Evolutionary conservation across 2,888 invertebrate species (phyloP).

Genomic region (Adela reaumurella): DNA sequence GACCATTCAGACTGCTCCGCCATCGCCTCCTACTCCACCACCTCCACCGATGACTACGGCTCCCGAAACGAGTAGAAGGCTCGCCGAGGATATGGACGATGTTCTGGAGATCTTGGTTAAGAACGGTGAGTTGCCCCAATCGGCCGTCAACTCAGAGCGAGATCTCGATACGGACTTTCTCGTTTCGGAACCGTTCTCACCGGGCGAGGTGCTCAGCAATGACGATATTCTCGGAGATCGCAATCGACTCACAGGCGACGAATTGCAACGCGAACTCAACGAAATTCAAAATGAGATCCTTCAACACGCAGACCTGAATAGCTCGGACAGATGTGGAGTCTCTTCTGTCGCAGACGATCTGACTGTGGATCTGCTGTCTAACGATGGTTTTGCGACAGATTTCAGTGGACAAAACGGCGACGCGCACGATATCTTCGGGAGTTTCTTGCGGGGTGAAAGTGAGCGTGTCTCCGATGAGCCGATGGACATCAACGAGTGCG

Average conservation of each 20-base stretch:
- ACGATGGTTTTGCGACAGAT: slow-evolving; percentile 31
- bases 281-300: slow-evolving; percentile 47
- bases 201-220: slow-evolving; percentile 24
- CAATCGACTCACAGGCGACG: slow-evolving; percentile 35
- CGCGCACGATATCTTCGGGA: slow-evolving; percentile 39
- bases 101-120: slow-evolving; percentile 91
- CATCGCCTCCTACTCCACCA: slow-evolving; percentile 27
- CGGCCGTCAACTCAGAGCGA: slow-evolving; percentile 60
- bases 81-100: slow-evolving; percentile 83
- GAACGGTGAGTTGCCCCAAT: slow-evolving; percentile 87
- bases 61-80: slow-evolving; percentile 26
- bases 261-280: slow-evolving; percentile 38
- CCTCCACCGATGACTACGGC: slow-evolving; percentile 16
- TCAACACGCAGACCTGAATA: slow-evolving; percentile 34
- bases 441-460: slow-evolving; percentile 29
- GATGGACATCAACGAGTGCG: slow-evolving; percentile 38
- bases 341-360: slow-evolving; percentile 25
- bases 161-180: slow-evolving; percentile 21
- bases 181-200: slow-evolving; percentile 24
- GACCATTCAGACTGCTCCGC: too few species aligned
- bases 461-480: slow-evolving; percentile 25
- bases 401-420: slow-evolving; percentile 28
- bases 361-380: slow-evolving; percentile 25
- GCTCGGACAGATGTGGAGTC: slow-evolving; percentile 4
- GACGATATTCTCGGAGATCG: slow-evolving; percentile 10